Evolutionary conservation across 2,797 vertebrate genomes (phyloP).

Genomic region (Pangasius mekongensis): DNA sequence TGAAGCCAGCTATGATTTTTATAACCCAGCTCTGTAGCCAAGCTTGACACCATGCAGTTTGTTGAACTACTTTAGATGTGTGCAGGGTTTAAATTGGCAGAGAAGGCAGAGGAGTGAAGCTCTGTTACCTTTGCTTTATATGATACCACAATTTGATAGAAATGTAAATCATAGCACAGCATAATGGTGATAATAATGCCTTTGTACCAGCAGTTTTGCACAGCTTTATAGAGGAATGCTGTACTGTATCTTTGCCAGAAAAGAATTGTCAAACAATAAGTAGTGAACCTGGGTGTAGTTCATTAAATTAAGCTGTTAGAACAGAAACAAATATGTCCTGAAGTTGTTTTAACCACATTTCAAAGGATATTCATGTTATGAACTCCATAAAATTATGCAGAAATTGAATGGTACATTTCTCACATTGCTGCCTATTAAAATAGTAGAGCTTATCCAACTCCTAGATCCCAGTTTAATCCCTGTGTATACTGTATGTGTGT

Average conservation of each 20-base stretch:
- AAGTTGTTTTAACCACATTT: neutral
- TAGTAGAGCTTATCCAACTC: neutral
- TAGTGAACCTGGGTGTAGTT: neutral
- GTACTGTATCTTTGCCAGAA: neutral
- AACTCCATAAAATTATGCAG: neutral
- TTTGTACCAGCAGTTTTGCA: neutral
- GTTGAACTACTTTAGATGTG: slow-evolving; percentile 9
- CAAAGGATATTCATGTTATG: neutral
- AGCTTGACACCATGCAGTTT: slow-evolving; percentile 8
- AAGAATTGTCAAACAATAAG: neutral
- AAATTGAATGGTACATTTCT: neutral
- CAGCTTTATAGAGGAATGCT: neutral
- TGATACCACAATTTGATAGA: neutral
- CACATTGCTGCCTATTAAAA: neutral
- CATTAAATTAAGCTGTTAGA: neutral
- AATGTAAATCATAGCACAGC: neutral
- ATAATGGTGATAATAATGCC: neutral
- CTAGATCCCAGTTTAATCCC: neutral
- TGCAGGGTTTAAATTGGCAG: slow-evolving; percentile 4
- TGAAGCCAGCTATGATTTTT: slow-evolving; percentile 15
- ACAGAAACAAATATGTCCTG: neutral
- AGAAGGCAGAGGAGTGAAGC: neutral
- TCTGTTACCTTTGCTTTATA: slow-evolving; percentile 5
- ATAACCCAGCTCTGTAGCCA: neutral
- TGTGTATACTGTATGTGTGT: neutral